These are phyloP conservation scores for Streblospio benedicti DNA, from an alignment of 1,140 invertebrate species.

Conservation along the genomic window DNA sequence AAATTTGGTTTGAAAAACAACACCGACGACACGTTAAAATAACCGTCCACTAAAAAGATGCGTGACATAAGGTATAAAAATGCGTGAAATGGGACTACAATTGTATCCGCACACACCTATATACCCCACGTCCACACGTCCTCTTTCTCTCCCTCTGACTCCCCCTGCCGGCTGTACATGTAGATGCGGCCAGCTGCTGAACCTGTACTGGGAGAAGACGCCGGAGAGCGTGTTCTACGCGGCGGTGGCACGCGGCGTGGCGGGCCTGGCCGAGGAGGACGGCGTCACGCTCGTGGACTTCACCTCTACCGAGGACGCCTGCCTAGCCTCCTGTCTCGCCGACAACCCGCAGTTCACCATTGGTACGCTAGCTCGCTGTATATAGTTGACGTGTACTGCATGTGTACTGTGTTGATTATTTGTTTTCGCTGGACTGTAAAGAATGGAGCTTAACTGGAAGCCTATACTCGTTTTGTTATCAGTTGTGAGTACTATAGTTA, in stretches of 20 bases:
- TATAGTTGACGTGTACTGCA: not conserved
- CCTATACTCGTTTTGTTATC: not conserved
- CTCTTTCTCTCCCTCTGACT: too few relatives aligned
- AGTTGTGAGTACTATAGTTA: too few relatives aligned
- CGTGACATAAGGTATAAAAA: too few relatives aligned
- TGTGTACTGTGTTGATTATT: not conserved
- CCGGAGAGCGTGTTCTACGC: constrained; percentile 13
- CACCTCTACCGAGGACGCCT: constrained; percentile 13
- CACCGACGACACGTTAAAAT: too few relatives aligned
- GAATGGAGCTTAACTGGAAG: not conserved
- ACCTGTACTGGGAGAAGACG: constrained; percentile 19
- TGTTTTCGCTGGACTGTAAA: not conserved
- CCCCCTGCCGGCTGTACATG: too few relatives aligned
- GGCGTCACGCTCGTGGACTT: constrained; percentile 10
- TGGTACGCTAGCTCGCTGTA: not conserved
- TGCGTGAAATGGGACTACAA: too few relatives aligned
- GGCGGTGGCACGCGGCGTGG: constrained; percentile 1
- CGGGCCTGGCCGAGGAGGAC: not conserved
- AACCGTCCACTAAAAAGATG: too few relatives aligned
- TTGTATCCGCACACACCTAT: too few relatives aligned
- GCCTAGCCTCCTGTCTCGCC: not conserved
- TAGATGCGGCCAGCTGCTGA: constrained; percentile 13
- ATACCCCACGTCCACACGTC: too few relatives aligned
- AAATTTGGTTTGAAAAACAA: too few relatives aligned
- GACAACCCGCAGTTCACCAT: not conserved